Conservation (phyloP, 2,113 vertebrate species). For the Camelus bactrianus region DNA sequence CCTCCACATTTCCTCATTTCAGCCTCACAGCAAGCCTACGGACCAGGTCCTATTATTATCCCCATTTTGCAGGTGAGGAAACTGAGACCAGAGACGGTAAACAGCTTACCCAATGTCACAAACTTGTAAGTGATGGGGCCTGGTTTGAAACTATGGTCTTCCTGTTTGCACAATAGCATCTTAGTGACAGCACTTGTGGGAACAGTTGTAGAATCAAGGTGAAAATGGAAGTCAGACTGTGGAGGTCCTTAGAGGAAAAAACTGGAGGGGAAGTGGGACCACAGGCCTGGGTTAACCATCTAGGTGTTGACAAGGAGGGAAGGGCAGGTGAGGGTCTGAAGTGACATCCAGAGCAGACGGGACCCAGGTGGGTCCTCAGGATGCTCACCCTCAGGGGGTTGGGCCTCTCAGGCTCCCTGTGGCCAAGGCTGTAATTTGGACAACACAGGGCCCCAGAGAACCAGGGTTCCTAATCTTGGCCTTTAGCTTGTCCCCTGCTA, state of each 20-base stretch:
- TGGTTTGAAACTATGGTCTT: neutral
- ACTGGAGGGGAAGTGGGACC: neutral
- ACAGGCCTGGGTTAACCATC: neutral
- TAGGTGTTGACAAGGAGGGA: neutral
- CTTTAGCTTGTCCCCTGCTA: neutral
- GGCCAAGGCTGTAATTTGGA: neutral
- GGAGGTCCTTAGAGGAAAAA: neutral
- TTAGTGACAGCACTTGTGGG: neutral
- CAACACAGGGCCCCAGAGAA: neutral
- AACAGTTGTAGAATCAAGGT: neutral
- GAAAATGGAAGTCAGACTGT: neutral
- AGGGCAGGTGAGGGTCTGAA: neutral
- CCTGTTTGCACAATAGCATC: neutral
- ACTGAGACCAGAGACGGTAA: constrained; percentile 8
- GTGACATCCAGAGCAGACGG: neutral
- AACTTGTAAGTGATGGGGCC: neutral
- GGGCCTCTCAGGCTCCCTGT: neutral
- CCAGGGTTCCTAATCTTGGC: neutral
- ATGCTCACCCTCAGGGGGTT: neutral
- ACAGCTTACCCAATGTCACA: neutral
- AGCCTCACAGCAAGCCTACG: neutral
- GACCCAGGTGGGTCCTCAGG: neutral
- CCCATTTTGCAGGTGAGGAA: constrained; percentile 11
- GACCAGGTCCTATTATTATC: neutral
- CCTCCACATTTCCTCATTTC: neutral